Conservation (phyloP, 1,140 invertebrate species). For the Drosophila pruinosa region DNA sequence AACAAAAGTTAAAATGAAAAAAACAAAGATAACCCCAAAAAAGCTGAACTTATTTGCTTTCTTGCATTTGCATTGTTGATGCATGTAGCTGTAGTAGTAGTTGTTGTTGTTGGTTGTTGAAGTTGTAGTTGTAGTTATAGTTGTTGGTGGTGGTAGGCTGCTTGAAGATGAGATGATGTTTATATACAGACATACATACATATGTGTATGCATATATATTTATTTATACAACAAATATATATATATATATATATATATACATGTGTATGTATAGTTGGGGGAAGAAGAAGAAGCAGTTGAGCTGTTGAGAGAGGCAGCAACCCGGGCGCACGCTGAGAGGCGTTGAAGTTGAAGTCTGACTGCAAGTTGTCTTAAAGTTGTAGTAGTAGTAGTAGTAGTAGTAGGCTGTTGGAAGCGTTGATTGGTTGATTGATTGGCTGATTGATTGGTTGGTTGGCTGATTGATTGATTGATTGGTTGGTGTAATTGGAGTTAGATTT, state of each 20-base stretch:
- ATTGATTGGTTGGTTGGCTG: constrained; percentile 41
- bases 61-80: background rate
- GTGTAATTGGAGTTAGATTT: constrained; percentile 50
- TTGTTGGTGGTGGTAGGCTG: constrained; percentile 37
- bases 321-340: constrained; percentile 11
- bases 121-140: constrained; percentile 16
- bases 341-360: constrained; percentile 44
- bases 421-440: constrained; percentile 48
- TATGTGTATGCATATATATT: background rate
- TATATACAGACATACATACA: constrained; percentile 8
- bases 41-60: background rate
- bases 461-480: constrained; percentile 35
- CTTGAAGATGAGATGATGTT: constrained; percentile 44
- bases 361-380: background rate
- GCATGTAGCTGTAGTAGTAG: background rate
- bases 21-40: background rate
- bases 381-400: constrained; percentile 17
- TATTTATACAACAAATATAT: no score
- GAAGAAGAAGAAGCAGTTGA: constrained; percentile 55
- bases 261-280: constrained; percentile 6
- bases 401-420: constrained; percentile 38
- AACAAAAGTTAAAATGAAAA: background rate
- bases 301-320: constrained; percentile 16
- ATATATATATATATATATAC: constrained; percentile 1
- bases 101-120: constrained; percentile 1